Conservation (phyloP, 2,113 vertebrate species). For the Odobenus rosmarus region DNA sequence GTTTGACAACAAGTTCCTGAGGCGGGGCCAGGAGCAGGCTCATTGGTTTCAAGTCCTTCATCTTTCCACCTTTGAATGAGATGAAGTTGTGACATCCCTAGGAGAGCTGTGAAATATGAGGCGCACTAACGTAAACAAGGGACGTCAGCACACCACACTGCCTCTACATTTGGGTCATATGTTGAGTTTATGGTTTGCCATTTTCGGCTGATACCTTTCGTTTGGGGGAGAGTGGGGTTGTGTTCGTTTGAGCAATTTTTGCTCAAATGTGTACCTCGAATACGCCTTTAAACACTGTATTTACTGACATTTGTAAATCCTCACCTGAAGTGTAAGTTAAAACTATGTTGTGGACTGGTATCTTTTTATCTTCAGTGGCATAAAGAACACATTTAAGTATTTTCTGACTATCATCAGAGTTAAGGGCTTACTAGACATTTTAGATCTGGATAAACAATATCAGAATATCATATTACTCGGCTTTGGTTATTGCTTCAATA, state of each 20-base stretch:
- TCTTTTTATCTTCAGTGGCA: background rate
- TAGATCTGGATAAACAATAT: constrained; percentile 3
- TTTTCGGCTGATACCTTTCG: background rate
- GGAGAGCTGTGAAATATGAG: background rate
- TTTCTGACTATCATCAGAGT: background rate
- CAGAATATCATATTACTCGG: background rate
- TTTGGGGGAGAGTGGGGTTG: background rate
- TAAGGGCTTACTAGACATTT: background rate
- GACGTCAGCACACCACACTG: rapidly evolving
- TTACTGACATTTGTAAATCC: background rate
- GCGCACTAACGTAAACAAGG: background rate
- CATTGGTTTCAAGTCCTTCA: background rate
- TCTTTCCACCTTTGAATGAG: background rate
- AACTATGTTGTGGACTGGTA: background rate
- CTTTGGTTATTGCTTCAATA: background rate
- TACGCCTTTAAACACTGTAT: background rate
- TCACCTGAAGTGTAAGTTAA: background rate
- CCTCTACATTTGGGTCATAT: background rate
- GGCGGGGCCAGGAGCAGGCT: background rate
- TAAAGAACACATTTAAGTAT: background rate
- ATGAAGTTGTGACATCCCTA: background rate
- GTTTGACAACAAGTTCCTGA: background rate
- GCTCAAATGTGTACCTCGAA: background rate
- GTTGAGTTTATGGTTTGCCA: background rate
- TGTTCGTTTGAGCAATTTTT: background rate